phyloP scores from a whole-genome alignment of 2,797 vertebrate genomes.

The Sylvia borin region DNA sequence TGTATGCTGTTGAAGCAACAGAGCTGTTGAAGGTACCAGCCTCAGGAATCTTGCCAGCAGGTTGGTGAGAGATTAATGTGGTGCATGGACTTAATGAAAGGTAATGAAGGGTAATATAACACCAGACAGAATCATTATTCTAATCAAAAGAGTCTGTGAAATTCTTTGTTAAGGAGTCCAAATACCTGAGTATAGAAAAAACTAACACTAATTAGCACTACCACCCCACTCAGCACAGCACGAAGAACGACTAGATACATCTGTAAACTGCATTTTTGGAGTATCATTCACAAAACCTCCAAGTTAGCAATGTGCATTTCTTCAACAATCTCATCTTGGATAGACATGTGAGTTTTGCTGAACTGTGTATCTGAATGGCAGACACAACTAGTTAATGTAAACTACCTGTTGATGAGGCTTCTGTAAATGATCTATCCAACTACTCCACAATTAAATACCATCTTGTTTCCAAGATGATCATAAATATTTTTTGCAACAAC shows the following conservation, averaged over 20 bases:
- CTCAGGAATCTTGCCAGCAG: not conserved
- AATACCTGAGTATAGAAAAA: not conserved
- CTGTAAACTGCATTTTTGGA: not conserved
- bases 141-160: not conserved
- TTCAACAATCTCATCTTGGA: not conserved
- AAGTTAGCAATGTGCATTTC: not conserved
- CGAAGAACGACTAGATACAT: not conserved
- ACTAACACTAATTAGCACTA: not conserved
- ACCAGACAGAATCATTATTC: not conserved
- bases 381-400: not conserved
- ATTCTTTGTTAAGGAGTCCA: not conserved
- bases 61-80: not conserved
- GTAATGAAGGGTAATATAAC: not conserved
- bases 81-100: not conserved
- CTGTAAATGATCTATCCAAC: not conserved
- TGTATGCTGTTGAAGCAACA: not conserved
- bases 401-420: not conserved
- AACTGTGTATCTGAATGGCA: not conserved
- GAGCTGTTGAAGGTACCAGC: not conserved
- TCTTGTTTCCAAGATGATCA: not conserved
- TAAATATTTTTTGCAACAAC: not conserved
- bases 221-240: not conserved
- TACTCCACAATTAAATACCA: not conserved
- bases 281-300: not conserved
- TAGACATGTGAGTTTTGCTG: not conserved